Conservation (phyloP, 92 coral and sea anemone genomes). For the Blastomussa wellsi region DNA sequence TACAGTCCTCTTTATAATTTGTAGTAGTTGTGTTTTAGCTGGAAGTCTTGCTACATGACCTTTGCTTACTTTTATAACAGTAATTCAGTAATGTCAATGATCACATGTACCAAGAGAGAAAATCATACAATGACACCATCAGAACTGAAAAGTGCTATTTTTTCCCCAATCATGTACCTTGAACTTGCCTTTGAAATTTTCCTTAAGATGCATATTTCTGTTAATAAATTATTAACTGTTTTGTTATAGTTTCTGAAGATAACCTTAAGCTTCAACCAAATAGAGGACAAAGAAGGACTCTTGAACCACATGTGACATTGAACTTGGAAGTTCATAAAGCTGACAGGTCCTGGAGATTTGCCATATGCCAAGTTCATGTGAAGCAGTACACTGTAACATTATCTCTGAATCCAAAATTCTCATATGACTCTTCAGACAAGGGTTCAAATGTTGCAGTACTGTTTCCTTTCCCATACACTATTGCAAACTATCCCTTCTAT, state of each 20-base stretch:
- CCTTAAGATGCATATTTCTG: background rate
- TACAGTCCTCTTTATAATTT: too few relatives aligned
- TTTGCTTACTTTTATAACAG: too few relatives aligned
- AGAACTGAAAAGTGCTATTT: too few relatives aligned
- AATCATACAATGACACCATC: too few relatives aligned
- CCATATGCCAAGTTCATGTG: conserved; percentile 86
- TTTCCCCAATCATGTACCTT: too few relatives aligned
- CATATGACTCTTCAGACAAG: conserved; percentile 50
- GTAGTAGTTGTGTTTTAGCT: too few relatives aligned
- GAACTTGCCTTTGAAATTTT: too few relatives aligned
- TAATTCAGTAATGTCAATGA: too few relatives aligned
- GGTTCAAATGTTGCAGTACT: conserved; percentile 75
- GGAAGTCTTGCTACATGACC: too few relatives aligned
- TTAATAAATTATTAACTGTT: background rate
- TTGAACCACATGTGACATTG: conserved; percentile 52
- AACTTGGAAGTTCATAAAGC: conserved; percentile 33
- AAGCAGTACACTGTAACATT: conserved; percentile 58
- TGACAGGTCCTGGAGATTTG: conserved; percentile 60
- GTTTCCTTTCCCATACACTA: conserved; percentile 23
- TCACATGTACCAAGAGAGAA: too few relatives aligned
- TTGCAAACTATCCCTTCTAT: conserved; percentile 18
- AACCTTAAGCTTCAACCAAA: conserved; percentile 49
- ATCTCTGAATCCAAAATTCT: conserved; percentile 45
- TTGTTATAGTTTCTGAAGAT: conserved; percentile 9
- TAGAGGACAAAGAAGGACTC: conserved; percentile 47